Base-by-base conservation (phyloP, 2,113 vertebrate genomes). In the Gopherus evgoodei region DNA sequence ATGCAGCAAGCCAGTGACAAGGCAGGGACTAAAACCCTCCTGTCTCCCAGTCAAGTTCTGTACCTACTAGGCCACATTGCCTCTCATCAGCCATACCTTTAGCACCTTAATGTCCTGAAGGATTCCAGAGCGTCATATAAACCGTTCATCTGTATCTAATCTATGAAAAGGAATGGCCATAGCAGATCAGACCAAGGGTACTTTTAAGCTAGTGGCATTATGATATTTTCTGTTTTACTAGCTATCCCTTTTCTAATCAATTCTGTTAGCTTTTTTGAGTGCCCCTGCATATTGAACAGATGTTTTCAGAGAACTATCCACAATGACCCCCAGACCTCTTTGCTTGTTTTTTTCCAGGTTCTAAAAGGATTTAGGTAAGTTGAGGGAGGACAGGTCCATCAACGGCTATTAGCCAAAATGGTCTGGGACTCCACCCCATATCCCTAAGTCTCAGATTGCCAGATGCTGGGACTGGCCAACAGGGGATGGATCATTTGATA, bases 81-180 rank as follows among this genome's bases (percentile, higher is more conserved):
- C n/a, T 38, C 9, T 93, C 91, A 83, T 92, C 83, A 90, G 96
- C 84, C n/a, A 31, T 75, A 75, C 81, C 75, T 94, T 90, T 56
- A 92, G 95, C 86, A 59, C 53, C 86, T 90, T 56, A 49, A 54
- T 84, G 90, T 96, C 91, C 81, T 62, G 27, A 93, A 88, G 80
- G 59, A 78, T 87, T 44, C 65, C 86, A 84, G 10, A 5, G 47
- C 88, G 47, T 50, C 92, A 78, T 79, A 53, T 5, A 17, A 5
- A 54, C 24, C 22, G 90, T 53, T n/a, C 81, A 87, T 87, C 84
- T 92, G 44, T 53, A 95, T 91, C 88, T 62, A 31, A 47, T 57
- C 12, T 50, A 80, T 69, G 6, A 89, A 42, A 35, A 94, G 42
- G 49, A 93, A 95, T 87, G 78, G 6, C 31, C 82, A 19, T 53